Evolutionary conservation across 2,888 invertebrate species (phyloP), one percentile per base, ranked within the genome.

Genomic region (Cancer borealis): DNA sequence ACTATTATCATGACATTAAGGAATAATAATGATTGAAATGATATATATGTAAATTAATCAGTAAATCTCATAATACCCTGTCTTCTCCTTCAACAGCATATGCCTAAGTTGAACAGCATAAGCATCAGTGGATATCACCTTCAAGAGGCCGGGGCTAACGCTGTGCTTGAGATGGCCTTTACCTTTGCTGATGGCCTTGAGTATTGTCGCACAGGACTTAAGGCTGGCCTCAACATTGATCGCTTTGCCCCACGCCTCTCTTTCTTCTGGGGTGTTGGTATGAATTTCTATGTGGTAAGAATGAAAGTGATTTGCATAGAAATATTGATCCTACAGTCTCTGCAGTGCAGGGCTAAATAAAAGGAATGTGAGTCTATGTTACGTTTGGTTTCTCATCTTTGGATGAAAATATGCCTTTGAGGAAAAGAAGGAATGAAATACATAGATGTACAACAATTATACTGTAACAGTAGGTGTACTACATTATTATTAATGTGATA

Each of bases 121-220:
- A 97, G 97, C 46, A 97, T 97, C 93, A 97, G 97, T 92, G 97
- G 97, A 1, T 97, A 97, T 96, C 97, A 97, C 96, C 97, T 97
- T 96, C 95, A 97, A 96, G 97, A 97, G 96, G 97, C 97, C 45
- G 97, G 97, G 30, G 97, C 97, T 2, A 97, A 97, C 96, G 97
- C 97, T n/a, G 97, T 97, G 1, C 96, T 97, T 49, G 97, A 97
- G 96, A 96, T 97, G 96, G 97, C 97, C 1, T 97, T 97, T 96
- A 97, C 97, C 1, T 96, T 97, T 66, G 97, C 97, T 90, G 97
- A 97, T 96, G 97, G 97, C 10, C 96, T 97, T 66, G 97, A 97
- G 96, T 97, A 97, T 96, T 97, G 97, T 95, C 96, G 97, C 91
- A 97, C 97, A 94, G 97, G 97, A 54, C 95, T 97, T 54, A 96